Conservation (phyloP, 2,797 vertebrate species). For the Melopsittacus undulatus region DNA sequence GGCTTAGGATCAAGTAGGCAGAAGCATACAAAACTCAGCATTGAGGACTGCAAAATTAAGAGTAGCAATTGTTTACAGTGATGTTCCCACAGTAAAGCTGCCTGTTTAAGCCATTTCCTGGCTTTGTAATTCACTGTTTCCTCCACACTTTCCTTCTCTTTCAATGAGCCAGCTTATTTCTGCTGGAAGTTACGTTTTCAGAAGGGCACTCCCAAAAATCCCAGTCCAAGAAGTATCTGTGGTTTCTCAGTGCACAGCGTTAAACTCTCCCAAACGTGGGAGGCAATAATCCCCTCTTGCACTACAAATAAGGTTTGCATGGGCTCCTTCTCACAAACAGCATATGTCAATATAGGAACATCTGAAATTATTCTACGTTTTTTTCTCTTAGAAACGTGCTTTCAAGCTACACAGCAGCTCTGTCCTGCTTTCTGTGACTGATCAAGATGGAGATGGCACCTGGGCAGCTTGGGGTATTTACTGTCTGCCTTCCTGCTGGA, state of each 20-base stretch:
- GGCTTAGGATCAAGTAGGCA: neutral
- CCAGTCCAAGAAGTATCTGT: neutral
- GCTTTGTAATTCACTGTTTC: constrained; percentile 55
- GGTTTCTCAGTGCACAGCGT: neutral
- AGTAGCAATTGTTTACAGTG: constrained; percentile 10
- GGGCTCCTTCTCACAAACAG: neutral
- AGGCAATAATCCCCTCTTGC: neutral
- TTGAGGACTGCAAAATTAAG: neutral
- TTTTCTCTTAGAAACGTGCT: neutral
- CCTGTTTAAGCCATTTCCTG: constrained; percentile 60
- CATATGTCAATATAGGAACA: neutral
- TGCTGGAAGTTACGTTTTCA: neutral
- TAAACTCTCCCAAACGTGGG: neutral
- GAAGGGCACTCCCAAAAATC: constrained; percentile 1
- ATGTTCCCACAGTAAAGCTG: constrained; percentile 32
- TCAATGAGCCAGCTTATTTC: neutral
- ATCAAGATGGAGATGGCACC: neutral
- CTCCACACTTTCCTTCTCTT: constrained; percentile 34
- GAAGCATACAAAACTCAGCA: neutral
- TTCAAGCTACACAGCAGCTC: neutral
- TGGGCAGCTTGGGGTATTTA: neutral
- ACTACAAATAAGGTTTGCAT: neutral
- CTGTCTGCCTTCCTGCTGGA: neutral
- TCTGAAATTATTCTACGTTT: neutral
- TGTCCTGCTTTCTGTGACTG: neutral